phyloP scores from a whole-genome alignment of 2,797 vertebrate species.

The Gambelia wislizenii region DNA sequence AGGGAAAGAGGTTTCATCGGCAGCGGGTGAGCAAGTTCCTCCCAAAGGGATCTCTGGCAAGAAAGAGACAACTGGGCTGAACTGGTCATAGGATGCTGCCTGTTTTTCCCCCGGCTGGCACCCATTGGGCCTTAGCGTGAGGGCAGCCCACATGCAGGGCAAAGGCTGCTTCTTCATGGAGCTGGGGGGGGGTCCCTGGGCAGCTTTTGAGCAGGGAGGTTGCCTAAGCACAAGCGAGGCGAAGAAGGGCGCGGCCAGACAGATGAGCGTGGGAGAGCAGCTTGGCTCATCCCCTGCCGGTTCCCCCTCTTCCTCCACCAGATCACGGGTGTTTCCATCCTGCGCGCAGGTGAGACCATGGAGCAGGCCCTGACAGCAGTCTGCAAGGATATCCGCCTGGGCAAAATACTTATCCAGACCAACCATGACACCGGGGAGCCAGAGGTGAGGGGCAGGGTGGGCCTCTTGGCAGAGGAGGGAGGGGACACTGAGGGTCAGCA shows the following conservation, averaged over 20 bases:
- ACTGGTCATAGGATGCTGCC: too few species aligned
- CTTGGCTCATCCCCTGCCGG: neutral
- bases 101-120: too few species aligned
- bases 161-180: too few species aligned
- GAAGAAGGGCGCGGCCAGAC: neutral
- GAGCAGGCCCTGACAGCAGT: slow-evolving; percentile 91
- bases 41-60: neutral
- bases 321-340: slow-evolving; percentile 92
- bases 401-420: slow-evolving; percentile 95
- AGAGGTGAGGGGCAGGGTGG: slow-evolving; percentile 77
- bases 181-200: too few species aligned
- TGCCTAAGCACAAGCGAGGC: too few species aligned
- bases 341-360: slow-evolving; percentile 93
- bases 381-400: slow-evolving; percentile 92
- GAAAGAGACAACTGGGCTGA: too few species aligned
- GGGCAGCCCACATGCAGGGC: too few species aligned
- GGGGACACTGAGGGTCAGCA: neutral
- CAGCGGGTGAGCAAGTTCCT: slow-evolving; percentile 82
- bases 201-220: too few species aligned
- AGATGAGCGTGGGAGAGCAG: too few species aligned
- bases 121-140: too few species aligned
- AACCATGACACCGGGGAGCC: slow-evolving; percentile 92
- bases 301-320: slow-evolving; percentile 43
- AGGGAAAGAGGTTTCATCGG: slow-evolving; percentile 87
- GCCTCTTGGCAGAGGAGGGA: too few species aligned